phyloP scores from a whole-genome alignment of 2,113 vertebrate genomes.

The Calypte anna region DNA sequence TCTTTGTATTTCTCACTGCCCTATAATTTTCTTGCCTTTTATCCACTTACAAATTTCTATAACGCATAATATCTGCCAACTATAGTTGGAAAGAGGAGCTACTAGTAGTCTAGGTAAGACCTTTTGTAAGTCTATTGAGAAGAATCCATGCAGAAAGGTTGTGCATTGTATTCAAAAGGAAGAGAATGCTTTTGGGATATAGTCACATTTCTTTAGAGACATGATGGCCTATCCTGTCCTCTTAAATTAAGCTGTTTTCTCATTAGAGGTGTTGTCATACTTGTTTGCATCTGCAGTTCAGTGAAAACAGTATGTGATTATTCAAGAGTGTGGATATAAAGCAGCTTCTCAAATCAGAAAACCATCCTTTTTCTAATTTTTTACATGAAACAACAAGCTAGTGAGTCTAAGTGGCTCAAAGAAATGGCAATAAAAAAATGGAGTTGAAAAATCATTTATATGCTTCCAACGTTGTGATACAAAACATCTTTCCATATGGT shows the following conservation, averaged over 20 bases:
- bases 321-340: not conserved
- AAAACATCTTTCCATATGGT: constrained; percentile 7
- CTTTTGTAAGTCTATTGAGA: not conserved
- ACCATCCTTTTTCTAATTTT: not conserved
- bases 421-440: constrained; percentile 28
- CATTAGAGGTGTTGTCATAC: not conserved
- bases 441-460: constrained; percentile 26
- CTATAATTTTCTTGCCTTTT: constrained; percentile 9
- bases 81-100: not conserved
- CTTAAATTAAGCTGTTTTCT: not conserved
- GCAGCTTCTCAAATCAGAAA: not conserved
- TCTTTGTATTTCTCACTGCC: not conserved
- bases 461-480: constrained; percentile 29
- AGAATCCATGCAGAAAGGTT: not conserved
- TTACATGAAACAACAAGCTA: not conserved
- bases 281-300: not conserved
- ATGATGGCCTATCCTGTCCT: not conserved
- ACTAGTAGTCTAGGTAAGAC: not conserved
- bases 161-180: not conserved
- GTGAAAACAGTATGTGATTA: not conserved
- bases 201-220: not conserved
- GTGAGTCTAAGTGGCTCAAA: not conserved
- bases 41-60: not conserved
- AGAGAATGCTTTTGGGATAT: not conserved
- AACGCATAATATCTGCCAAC: not conserved